Evolutionary conservation across 2,797 vertebrate genomes (phyloP).

Genomic region (Pitangus sulphuratus): DNA sequence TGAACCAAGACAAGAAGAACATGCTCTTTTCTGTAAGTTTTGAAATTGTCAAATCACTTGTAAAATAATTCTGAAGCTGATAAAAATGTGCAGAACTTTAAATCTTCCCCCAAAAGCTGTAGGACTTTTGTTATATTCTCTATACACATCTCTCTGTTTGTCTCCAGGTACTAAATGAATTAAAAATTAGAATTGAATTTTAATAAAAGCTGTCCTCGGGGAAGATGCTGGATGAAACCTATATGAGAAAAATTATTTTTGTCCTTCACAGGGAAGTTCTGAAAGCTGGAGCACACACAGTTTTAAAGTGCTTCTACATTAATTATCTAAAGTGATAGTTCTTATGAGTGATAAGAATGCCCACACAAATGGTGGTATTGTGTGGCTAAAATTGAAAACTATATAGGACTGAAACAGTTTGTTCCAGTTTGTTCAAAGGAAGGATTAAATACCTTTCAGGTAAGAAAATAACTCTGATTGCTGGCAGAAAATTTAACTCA

Average conservation of each 20-base stretch:
- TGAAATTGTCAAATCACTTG: not conserved
- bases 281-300: not conserved
- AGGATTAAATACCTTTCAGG: not conserved
- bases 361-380: not conserved
- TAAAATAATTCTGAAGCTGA: not conserved
- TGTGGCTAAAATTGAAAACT: not conserved
- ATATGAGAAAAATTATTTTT: not conserved
- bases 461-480: not conserved
- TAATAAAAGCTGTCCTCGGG: not conserved
- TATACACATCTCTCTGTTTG: fast-evolving
- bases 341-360: not conserved
- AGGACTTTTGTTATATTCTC: not conserved
- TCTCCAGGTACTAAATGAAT: not conserved
- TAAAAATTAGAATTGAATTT: not conserved
- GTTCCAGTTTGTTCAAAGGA: not conserved
- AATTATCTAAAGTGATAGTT: not conserved
- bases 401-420: not conserved
- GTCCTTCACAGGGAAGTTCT: not conserved
- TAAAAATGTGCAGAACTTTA: not conserved
- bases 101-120: not conserved
- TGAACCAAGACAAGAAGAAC: slow-evolving; percentile 99
- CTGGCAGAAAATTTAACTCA: not conserved
- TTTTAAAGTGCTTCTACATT: not conserved
- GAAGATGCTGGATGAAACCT: not conserved
- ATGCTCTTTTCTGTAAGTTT: slow-evolving; percentile 98